These are phyloP conservation scores for Spinibarbus caldwelli DNA, from an alignment of 2,797 vertebrate genomes.

Conservation along the genomic window DNA sequence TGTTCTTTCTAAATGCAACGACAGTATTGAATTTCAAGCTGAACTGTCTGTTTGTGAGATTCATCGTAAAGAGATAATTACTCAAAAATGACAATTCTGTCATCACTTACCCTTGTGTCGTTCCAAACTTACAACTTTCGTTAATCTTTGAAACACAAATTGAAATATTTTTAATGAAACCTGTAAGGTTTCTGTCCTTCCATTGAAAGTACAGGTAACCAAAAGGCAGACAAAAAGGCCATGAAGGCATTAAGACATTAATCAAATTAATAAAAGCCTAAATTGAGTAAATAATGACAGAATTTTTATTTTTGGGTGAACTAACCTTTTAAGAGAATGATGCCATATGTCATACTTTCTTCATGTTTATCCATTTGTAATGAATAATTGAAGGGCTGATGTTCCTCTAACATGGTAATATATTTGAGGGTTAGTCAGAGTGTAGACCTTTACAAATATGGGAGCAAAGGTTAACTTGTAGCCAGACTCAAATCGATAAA, in stretches of 20 bases:
- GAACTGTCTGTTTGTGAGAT: background rate
- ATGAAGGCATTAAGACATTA: background rate
- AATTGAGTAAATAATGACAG: background rate
- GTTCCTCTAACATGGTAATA: background rate
- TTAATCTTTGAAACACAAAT: no score
- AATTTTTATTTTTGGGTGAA: background rate
- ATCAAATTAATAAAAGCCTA: background rate
- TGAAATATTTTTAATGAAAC: no score
- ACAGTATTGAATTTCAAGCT: background rate
- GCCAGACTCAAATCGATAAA: background rate
- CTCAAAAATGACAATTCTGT: no score
- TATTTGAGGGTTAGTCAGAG: background rate
- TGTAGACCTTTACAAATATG: background rate
- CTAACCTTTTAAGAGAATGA: background rate
- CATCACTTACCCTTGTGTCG: no score
- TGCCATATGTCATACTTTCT: background rate
- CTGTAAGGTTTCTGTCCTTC: no score
- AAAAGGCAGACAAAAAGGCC: background rate
- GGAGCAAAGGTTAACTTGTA: background rate
- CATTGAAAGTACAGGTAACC: no score
- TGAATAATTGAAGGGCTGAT: background rate
- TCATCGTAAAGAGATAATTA: background rate
- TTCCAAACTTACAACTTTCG: no score
- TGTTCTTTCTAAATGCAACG: background rate
- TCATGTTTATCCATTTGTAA: background rate